A percentile compares a stretch with the other conserved stretches of the same genome.
Conservation (phyloP, 2,888 invertebrate species). For the Venustoraphidia nigricollis region DNA sequence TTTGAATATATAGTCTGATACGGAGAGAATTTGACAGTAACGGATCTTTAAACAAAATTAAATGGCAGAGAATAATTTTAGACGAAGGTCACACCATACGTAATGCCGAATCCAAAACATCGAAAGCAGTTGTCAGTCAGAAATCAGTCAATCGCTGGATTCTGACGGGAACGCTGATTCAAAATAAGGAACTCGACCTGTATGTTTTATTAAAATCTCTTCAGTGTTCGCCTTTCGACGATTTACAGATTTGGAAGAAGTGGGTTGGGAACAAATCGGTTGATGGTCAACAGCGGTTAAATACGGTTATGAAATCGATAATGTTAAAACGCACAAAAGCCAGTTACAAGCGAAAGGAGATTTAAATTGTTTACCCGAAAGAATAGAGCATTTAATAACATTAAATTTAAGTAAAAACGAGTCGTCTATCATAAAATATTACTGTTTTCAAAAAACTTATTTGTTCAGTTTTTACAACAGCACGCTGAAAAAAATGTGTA, state of each 20-base stretch:
- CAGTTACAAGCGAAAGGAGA: conserved; percentile 52
- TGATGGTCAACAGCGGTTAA: conserved; percentile 66
- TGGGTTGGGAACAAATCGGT: conserved; percentile 78
- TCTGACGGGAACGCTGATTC: conserved; percentile 89
- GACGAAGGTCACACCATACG: conserved; percentile 91
- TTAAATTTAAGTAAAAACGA: conserved; percentile 54
- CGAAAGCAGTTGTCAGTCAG: conserved; percentile 52
- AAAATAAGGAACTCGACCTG: conserved; percentile 79
- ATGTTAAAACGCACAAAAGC: conserved; percentile 79
- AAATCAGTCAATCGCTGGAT: conserved; percentile 57
- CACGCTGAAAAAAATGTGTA: conserved; percentile 48
- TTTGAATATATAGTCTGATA: conserved; percentile 77
- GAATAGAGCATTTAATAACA: conserved; percentile 35
- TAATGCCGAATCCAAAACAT: conserved; percentile 67
- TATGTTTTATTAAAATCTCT: conserved; percentile 72
- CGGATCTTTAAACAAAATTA: conserved; percentile 48
- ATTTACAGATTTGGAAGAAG: conserved; percentile 75
- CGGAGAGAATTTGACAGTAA: conserved; percentile 40
- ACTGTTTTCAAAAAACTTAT: conserved; percentile 56
- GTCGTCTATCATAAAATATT: conserved; percentile 64
- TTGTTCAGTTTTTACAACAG: conserved; percentile 62
- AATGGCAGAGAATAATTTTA: conserved; percentile 75
- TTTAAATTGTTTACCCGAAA: conserved; percentile 44
- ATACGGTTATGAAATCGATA: conserved; percentile 68
- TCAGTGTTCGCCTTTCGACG: conserved; percentile 76